Conservation (phyloP, 2,888 invertebrate species). For the Chrysina gloriosa region DNA sequence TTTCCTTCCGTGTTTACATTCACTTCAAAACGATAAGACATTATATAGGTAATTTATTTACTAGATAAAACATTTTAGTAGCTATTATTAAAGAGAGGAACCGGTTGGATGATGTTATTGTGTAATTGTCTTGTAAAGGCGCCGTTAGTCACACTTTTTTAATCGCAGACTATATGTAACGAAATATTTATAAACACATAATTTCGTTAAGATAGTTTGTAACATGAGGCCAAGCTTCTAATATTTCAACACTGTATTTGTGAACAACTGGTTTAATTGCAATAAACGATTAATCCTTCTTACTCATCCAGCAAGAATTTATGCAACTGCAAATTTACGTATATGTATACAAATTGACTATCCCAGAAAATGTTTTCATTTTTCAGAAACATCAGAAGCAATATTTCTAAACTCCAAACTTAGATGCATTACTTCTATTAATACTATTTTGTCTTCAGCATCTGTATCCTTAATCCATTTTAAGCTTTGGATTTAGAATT, state of each 20-base stretch:
- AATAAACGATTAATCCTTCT: neutral
- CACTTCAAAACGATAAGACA: constrained; percentile 29
- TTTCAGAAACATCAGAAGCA: too few relatives aligned
- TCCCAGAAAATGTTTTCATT: too few relatives aligned
- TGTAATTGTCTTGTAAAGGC: constrained; percentile 10
- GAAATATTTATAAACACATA: constrained; percentile 8
- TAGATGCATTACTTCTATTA: too few relatives aligned
- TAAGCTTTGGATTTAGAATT: too few relatives aligned
- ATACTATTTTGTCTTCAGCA: too few relatives aligned
- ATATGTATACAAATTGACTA: too few relatives aligned
- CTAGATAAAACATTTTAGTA: constrained; percentile 27
- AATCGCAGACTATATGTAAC: constrained; percentile 14
- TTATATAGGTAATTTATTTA: constrained; percentile 39
- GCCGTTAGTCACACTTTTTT: neutral
- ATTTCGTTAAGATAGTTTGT: constrained; percentile 1
- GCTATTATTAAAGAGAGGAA: constrained; percentile 22
- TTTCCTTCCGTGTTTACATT: constrained; percentile 43
- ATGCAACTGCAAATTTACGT: neutral
- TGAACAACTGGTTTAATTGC: neutral
- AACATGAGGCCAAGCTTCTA: neutral
- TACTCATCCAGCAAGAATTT: neutral
- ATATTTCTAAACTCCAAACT: too few relatives aligned
- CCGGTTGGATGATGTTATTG: constrained; percentile 2
- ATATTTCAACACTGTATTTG: neutral
- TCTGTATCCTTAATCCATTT: too few relatives aligned